Evolutionary conservation across 2,888 invertebrate species (phyloP), one percentile per base, ranked within the genome.

Genomic region (Crematogaster levior): DNA sequence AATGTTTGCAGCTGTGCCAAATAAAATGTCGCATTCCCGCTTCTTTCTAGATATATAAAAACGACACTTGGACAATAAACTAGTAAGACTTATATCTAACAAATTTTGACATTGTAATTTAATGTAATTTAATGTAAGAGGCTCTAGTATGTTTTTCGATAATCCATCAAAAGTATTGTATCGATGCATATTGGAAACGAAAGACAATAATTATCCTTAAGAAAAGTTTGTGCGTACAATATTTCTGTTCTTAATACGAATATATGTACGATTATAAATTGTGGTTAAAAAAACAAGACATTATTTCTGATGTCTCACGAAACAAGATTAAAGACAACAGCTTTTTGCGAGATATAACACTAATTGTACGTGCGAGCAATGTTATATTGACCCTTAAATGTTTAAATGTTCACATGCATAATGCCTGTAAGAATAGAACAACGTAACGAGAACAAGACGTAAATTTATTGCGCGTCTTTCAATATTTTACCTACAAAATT

Each of bases 191-290:
- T 60, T 84, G 68, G 74, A 87, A 88, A 86, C 63, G 74, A 86
- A 87, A 83, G 89, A 89, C 89, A 89, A 89, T 89, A 89, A 89
- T 84, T 89, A 89, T 34, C 85, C 61, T 85, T 89, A 88, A 89
- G 86, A 84, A 61, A 80, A 68, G 43, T 84, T 60, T 82, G 83
- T 75, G 85, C 86, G 81, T 82, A 75, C 63, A 83, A 85, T 85
- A 82, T 68, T 84, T 68, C 40, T 61, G 61, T 84, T 73, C 81
- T 63, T 72, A 72, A 84, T 81, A 61, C 12, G 30, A 48, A 74
- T 48, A 48, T 34, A n/a, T n/a, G n/a, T n/a, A 37, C 24, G n/a
- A 40, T n/a, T 81, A 66, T 81, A 73, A 43, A 63, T 83, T 63
- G 18, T 24, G 65, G 24, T 73, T 18, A 30, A 72, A 72, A n/a